Base-by-base conservation (phyloP, 2,113 vertebrate genomes). In the Oenanthe oenanthe region DNA sequence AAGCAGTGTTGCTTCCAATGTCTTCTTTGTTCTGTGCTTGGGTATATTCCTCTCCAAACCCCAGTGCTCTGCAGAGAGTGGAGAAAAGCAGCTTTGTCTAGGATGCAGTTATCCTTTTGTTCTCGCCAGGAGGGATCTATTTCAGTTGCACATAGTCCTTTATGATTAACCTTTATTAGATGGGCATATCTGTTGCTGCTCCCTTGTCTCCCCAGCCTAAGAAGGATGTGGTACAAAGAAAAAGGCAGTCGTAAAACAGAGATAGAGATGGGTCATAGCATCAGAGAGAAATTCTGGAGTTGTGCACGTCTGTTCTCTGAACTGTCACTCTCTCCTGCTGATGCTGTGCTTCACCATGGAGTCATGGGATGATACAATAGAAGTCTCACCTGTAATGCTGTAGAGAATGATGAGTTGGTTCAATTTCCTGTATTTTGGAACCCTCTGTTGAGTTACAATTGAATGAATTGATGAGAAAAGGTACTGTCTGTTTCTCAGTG, bases 111-210 rank as follows among this genome's bases (percentile, higher is more conserved):
- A 57, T 60, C 86, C 60, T 86, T 80, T 85, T 92, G 66, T 66
- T 88, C 95, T 80, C 32, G 4, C 32, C 34, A 32, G 62, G 78
- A 79, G 88, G 70, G 58, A 66, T 58, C 42, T 93, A 5, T 85
- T 94, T 79, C 62, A 82, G 50, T 53, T 85, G 82, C 62, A 88
- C 16, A 1, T 17, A 48, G 45, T 61, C 62, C 89, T 94, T 82
- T 73, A 76, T 92, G 62, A 83, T 93, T 92, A 92, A 79, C 74
- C 38, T 95, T 45, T 85, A 62, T 88, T 79, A 83, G 67, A 53
- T 6, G 6, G 58, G 25, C 47, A 58, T 82, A 66, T 57, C 81
- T 18, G 14, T 79, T 93, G 53, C 88, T 88, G 50, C 57, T 95
- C 62, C 70, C 53, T 61, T 79, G 66, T 88, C 78, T 53, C 50